Percentiles rank a stretch among this genome's conserved stretches.
Evolutionary conservation across 2,797 vertebrate genomes (phyloP).

Genomic region (Darevskia mixta): DNA sequence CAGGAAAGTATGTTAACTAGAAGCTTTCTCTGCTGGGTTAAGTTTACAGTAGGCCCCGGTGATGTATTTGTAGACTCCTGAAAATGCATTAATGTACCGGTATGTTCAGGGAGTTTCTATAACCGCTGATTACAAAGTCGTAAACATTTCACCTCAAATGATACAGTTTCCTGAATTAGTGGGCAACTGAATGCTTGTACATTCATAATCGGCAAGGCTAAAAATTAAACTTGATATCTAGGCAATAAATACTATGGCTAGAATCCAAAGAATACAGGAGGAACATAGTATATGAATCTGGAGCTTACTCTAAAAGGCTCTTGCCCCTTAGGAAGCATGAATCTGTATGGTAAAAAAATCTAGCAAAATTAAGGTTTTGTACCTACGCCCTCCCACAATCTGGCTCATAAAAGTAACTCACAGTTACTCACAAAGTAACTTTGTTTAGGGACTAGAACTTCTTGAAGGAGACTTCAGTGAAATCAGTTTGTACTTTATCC

Average conservation of each 20-base stretch:
- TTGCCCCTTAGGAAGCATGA: neutral
- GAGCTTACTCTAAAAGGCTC: neutral
- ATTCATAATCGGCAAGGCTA: neutral
- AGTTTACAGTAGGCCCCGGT: neutral
- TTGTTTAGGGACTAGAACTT: neutral
- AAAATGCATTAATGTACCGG: neutral
- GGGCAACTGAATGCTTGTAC: neutral
- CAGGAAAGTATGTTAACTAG: neutral
- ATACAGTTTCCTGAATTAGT: neutral
- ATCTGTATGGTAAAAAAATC: neutral
- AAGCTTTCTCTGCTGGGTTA: neutral
- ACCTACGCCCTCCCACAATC: neutral
- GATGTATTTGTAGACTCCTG: neutral
- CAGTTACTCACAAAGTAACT: neutral
- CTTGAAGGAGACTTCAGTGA: neutral
- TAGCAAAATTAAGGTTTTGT: neutral
- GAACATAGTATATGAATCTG: neutral
- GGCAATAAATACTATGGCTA: neutral
- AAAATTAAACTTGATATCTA: neutral
- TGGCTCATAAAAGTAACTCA: neutral
- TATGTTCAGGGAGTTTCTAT: neutral
- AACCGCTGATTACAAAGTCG: neutral
- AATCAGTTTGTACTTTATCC: slow-evolving; percentile 7
- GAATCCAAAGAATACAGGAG: neutral
- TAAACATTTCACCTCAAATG: neutral